Evolutionary conservation across 2,888 invertebrate species (phyloP).

Genomic region (Nephrotoma flavescens): DNA sequence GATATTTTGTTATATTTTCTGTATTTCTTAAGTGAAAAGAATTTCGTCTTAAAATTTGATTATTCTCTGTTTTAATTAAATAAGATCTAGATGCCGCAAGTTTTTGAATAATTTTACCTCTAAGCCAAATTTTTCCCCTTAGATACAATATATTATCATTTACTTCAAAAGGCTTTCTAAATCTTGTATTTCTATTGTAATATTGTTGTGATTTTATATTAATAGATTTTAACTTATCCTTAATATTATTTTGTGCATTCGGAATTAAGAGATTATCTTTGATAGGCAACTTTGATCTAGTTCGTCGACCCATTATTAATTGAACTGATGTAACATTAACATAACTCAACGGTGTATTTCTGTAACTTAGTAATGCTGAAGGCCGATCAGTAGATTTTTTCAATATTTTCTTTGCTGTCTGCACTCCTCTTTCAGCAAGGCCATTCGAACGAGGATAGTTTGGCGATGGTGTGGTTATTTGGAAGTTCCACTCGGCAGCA

Average conservation of each 20-base stretch:
- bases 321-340: not conserved
- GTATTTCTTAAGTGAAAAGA: too few species aligned
- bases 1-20: not conserved
- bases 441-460: constrained; percentile 14
- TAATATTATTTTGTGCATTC: not conserved
- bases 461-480: constrained; percentile 12
- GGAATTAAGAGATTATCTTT: too few species aligned
- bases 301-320: not conserved
- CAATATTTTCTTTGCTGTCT: constrained; percentile 8
- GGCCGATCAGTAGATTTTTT: too few species aligned
- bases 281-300: not conserved
- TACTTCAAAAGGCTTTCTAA: not conserved
- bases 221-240: not conserved
- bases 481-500: constrained; percentile 9
- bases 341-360: not conserved
- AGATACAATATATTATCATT: not conserved
- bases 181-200: not conserved
- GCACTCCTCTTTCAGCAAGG: constrained; percentile 11
- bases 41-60: not conserved
- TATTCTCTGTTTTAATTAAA: not conserved
- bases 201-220: not conserved
- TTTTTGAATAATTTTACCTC: too few species aligned
- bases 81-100: too few species aligned
- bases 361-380: not conserved
- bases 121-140: too few species aligned